Evolutionary conservation across 2,797 vertebrate genomes (phyloP), one percentile per base, ranked within the genome.

Genomic region (Pitangus sulphuratus): DNA sequence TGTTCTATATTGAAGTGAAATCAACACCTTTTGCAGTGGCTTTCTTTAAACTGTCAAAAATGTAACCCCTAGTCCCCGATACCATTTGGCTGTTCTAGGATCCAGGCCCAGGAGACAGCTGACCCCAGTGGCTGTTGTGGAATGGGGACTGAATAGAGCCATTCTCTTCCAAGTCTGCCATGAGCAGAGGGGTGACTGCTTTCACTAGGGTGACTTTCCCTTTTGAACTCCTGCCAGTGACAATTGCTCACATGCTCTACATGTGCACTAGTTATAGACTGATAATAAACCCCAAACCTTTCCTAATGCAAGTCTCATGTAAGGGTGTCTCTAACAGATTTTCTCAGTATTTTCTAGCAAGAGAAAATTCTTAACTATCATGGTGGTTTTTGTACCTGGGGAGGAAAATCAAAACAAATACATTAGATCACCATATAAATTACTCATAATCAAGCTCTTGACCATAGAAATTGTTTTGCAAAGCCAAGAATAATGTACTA

Each of bases 31-130:
- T 75, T 61, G 50, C 26, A 57, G 30, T 35, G 28, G 6, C n/a
- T 61, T 88, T 84, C 54, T 76, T 68, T 58, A 39, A 65, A 11
- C 48, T 81, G 31, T 68, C 26, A 42, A 22, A 66, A 85, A 31
- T 69, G 28, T 21, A 21, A 22, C 6, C 5, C 4, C 13, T 54
- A 3, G 42, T 65, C 11, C 33, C 18, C 15, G 26, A 0, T 37
- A 28, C 11, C 0, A 1, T 58, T 78, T 71, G 70, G 12, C 47
- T 0, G 0, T 50, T 12, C 30, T n/a, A 79, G 40, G 44, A 58
- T 30, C 8, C 18, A 20, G 18, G 40, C 28, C 8, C 31, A 31
- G 53, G 33, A 74, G 28, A 44, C 21, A 45, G 30, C 17, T 3
- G 22, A 48, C 5, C 28, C n/a, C 20, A 30, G 50, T 39, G 57